Evolutionary conservation across 2,113 vertebrate genomes (phyloP), one percentile per base, ranked within the genome.

Genomic region (Hemichromis elongatus): DNA sequence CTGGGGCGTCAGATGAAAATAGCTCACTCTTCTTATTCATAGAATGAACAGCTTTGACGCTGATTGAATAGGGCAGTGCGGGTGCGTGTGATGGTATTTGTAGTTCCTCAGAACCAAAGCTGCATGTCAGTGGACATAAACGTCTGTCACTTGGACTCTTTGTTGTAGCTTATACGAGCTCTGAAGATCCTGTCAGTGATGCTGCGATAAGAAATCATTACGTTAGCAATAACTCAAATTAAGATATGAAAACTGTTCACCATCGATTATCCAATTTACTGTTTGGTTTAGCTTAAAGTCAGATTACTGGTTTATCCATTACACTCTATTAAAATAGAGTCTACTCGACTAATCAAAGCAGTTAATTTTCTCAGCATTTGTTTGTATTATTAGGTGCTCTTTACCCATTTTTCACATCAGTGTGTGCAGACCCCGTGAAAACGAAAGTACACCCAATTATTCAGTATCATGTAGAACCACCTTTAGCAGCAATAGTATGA

Each of bases 1-100:
- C 82, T 55, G 80, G 83, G 81, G 79, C 89, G 82, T 85, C 80
- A 61, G 86, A 70, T 93, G 86, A 88, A 93, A 92, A 93, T 93
- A 93, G 88, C 21, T 10, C 63, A 11, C 33, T 86, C 77, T 68
- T 82, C 84, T 90, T 91, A 88, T 91, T 91, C 84, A 89, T 52
- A 87, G 90, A 85, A 82, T 85, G 91, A 88, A 84, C 90, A 89
- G 73, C 85, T 83, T 88, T 93, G 90, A 93, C 0, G 59, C 70
- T 88, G 77, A 93, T 91, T 2, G 42, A 57, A 81, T 40, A 42
- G 4, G 88, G 77, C 89, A 82, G 86, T 4, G 53, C 19, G 30
- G 19, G 77, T 63, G 30, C 28, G 37, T 80, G 82, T 30, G 4
- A 19, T 1, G 6, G 52, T 19, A 2, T 79, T 33, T 30, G 30